These are phyloP conservation scores for Siderastrea radians DNA, from an alignment of 92 coral and sea anemone species.

Conservation along the genomic window DNA sequence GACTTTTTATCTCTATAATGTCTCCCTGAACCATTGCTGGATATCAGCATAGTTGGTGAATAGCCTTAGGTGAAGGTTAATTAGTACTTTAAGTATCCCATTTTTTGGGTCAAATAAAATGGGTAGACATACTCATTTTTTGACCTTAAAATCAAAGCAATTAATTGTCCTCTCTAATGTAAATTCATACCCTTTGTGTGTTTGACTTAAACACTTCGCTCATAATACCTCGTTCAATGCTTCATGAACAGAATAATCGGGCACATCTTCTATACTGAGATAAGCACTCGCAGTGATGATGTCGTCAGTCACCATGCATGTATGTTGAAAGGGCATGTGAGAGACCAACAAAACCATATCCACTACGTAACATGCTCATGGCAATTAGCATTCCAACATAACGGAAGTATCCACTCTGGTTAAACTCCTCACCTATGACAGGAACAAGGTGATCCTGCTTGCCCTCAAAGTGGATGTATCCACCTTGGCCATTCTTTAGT, in stretches of 20 bases:
- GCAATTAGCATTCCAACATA: conserved; percentile 67
- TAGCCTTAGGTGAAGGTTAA: too few species aligned
- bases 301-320: conserved; percentile 51
- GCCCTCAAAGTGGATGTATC: conserved; percentile 64
- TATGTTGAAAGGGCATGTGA: conserved; percentile 18
- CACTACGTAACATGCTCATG: conserved; percentile 62
- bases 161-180: not conserved
- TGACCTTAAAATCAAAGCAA: not conserved
- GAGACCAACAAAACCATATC: conserved; percentile 52
- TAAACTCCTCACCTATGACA: conserved; percentile 57
- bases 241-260: conserved; percentile 60
- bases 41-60: too few species aligned
- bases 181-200: not conserved
- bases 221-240: conserved; percentile 47
- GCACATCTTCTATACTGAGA: conserved; percentile 55
- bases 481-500: conserved; percentile 47
- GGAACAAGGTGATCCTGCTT: conserved; percentile 51
- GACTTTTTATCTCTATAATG: too few species aligned
- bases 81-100: too few species aligned
- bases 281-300: conserved; percentile 48
- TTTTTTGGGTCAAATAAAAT: too few species aligned
- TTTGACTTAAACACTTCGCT: not conserved
- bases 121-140: not conserved
- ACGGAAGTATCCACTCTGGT: conserved; percentile 64
- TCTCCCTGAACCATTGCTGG: too few species aligned